These are phyloP conservation scores for Fulica atra DNA, from an alignment of 2,113 vertebrate genomes.

Conservation along the genomic window DNA sequence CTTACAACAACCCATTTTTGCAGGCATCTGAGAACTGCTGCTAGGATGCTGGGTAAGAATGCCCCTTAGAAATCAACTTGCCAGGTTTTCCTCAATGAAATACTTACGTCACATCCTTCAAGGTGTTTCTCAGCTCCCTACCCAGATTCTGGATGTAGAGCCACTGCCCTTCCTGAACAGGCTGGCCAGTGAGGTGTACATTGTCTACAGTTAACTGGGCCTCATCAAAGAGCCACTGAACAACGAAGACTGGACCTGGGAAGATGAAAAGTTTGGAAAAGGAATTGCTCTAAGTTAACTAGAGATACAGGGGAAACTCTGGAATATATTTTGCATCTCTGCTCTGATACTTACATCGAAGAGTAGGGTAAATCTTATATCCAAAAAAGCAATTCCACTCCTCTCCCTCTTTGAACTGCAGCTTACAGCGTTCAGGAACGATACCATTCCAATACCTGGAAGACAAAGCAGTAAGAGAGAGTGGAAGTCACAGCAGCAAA, in stretches of 20 bases:
- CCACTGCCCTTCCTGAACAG: constrained; percentile 96
- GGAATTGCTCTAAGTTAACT: neutral
- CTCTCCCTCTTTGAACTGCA: constrained; percentile 88
- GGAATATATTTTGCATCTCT: neutral
- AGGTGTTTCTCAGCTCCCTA: constrained; percentile 90
- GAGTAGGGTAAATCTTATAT: constrained; percentile 94
- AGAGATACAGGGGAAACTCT: neutral
- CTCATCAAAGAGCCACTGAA: constrained; percentile 98
- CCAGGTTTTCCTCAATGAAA: neutral
- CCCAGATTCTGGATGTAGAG: constrained; percentile 96
- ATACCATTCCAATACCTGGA: constrained; percentile 92
- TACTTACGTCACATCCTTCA: constrained; percentile 95
- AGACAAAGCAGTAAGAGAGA: neutral
- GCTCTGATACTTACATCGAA: constrained; percentile 85
- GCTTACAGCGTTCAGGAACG: constrained; percentile 89
- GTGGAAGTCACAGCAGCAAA: neutral
- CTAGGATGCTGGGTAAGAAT: neutral
- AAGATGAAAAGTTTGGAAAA: neutral
- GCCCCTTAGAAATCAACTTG: neutral
- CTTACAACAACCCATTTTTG: neutral
- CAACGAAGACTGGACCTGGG: constrained; percentile 93
- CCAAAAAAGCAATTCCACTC: constrained; percentile 99
- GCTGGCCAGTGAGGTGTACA: constrained; percentile 94
- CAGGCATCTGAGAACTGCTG: neutral
- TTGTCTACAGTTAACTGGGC: constrained; percentile 97